Base-by-base conservation (phyloP, 2,113 vertebrate genomes). In the Bagarius yarrelli region DNA sequence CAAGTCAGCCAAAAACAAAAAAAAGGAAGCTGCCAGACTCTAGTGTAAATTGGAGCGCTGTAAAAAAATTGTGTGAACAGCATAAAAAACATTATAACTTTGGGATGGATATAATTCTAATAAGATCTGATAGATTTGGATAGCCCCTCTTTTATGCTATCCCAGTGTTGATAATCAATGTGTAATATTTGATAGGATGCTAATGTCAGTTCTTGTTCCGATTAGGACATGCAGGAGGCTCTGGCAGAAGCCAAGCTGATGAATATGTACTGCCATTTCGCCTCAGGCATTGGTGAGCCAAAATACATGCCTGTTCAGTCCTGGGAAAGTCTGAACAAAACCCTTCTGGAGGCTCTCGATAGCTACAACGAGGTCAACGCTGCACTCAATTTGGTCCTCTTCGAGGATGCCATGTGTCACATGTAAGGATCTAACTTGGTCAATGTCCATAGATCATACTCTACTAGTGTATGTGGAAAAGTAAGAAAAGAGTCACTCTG, bases 361-460 rank as follows among this genome's bases (percentile, higher is more conserved):
- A 90, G 76, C 79, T 95, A 99, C 94, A 99, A 98, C 0, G 96
- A 98, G 83, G 91, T 97, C 87, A 97, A 96, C 0, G 88, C 96
- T 21, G 94, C 93, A 32, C 94, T 98, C 87, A 94, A 92, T 90
- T 88, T 99, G 84, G 96, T 98, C 11, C 93, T 99, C 21, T 99
- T 99, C 83, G 96, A 99, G 86, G 97, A 99, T 0, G 97, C 98
- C 85, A 94, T 98, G 94, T 89, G 89, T 84, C 97, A 99, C 0
- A 85, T 99, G 98, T 99, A 91, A 95, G 96, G 15, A 1, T 13
- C 56, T 8, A 27, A 23, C 50, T 44, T 0, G 19, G 25, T 27
- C 36, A 23, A 15, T 25, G 27, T 23, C 12, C 9, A 25, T 40
- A 5, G 44, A 47, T 47, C 6, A 8, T 11, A 11, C 44, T 47